phyloP scores from a whole-genome alignment of 2,797 vertebrate species.

The Macrochelys suwanniensis region DNA sequence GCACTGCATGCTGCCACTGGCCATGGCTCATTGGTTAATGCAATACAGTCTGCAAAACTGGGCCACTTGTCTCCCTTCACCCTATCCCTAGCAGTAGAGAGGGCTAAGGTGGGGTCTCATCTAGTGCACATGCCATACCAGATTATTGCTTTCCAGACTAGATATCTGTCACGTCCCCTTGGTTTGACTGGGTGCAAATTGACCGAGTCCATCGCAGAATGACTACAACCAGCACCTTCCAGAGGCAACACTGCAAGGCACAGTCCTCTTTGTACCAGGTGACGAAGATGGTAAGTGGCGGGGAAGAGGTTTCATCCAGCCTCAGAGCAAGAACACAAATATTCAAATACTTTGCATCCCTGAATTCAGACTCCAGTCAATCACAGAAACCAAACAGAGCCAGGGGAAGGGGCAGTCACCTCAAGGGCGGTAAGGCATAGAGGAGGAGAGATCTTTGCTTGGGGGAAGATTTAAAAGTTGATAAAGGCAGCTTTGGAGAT shows the following conservation, averaged over 20 bases:
- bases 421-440: background rate
- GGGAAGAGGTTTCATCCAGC: background rate
- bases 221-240: background rate
- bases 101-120: background rate
- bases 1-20: background rate
- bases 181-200: background rate
- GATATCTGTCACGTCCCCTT: background rate
- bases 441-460: background rate
- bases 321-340: background rate
- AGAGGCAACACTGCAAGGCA: background rate
- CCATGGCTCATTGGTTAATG: background rate
- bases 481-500: background rate
- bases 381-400: background rate
- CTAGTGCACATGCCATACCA: background rate
- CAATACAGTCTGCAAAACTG: background rate
- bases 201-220: background rate
- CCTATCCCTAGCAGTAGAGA: background rate
- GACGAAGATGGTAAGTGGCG: background rate
- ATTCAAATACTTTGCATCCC: background rate
- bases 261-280: background rate
- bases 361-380: background rate
- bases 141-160: background rate
- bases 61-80: background rate
- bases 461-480: background rate
- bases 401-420: background rate